Conservation (phyloP, 2,797 vertebrate species). For the Arnoldichthys spilopterus region DNA sequence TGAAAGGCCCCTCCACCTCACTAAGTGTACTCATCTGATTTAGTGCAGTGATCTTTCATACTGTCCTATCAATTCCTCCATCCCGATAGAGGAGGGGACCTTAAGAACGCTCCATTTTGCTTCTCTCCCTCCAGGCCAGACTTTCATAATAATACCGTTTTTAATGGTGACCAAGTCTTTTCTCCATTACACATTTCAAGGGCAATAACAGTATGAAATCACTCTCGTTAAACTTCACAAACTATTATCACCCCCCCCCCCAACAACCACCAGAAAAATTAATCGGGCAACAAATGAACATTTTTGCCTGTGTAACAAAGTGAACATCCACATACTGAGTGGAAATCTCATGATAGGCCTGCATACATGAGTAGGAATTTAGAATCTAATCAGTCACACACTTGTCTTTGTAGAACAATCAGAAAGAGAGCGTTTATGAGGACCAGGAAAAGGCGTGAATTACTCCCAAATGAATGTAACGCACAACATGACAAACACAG, state of each 20-base stretch:
- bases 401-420: no score
- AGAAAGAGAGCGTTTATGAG: no score
- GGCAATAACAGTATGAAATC: constrained; percentile 30
- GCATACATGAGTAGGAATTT: neutral
- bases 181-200: constrained; percentile 24
- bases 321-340: neutral
- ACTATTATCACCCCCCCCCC: constrained; percentile 6
- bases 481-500: neutral
- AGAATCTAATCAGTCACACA: constrained; percentile 12
- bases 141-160: constrained; percentile 21
- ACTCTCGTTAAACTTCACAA: constrained; percentile 36
- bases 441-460: neutral
- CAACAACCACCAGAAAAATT: neutral
- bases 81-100: neutral
- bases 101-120: neutral
- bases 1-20: constrained; percentile 19
- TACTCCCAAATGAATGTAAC: neutral
- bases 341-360: neutral
- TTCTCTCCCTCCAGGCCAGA: neutral
- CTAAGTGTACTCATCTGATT: constrained; percentile 19
- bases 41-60: neutral
- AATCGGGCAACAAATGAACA: constrained; percentile 10
- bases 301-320: neutral
- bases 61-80: neutral
- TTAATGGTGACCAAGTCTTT: constrained; percentile 34